Evolutionary conservation across 2,113 vertebrate genomes (phyloP).

Genomic region (Laticauda colubrina): DNA sequence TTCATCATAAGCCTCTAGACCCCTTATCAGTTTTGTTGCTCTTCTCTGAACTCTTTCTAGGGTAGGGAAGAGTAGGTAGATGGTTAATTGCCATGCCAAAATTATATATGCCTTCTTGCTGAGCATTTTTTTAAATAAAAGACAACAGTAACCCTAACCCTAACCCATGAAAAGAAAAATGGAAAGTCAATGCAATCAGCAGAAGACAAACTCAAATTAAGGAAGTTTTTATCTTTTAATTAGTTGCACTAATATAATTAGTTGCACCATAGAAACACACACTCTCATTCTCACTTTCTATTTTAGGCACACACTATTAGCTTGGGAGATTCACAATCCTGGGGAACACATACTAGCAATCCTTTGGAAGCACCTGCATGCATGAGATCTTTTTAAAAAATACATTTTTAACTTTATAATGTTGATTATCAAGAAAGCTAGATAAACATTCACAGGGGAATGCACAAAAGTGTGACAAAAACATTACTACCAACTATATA

Average conservation of each 20-base stretch:
- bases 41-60: background rate
- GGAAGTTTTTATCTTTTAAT: background rate
- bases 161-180: background rate
- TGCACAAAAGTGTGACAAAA: constrained; percentile 71
- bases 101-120: background rate
- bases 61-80: background rate
- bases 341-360: constrained; percentile 58
- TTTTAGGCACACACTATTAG: constrained; percentile 61
- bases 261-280: background rate
- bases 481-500: constrained; percentile 75
- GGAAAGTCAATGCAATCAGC: background rate
- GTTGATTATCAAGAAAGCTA: constrained; percentile 69
- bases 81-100: background rate
- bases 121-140: background rate
- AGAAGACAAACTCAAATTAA: background rate
- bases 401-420: constrained; percentile 64
- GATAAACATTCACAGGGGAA: constrained; percentile 71
- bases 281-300: background rate
- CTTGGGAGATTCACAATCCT: constrained; percentile 68
- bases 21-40: background rate
- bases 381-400: constrained; percentile 51
- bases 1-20: too few species aligned
- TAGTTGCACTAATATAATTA: background rate
- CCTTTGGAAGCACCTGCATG: constrained; percentile 4
- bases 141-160: background rate